A percentile compares a stretch with the other conserved stretches of the same genome.
Conservation (phyloP, 2,797 vertebrate species). For the Xenops minutus region DNA sequence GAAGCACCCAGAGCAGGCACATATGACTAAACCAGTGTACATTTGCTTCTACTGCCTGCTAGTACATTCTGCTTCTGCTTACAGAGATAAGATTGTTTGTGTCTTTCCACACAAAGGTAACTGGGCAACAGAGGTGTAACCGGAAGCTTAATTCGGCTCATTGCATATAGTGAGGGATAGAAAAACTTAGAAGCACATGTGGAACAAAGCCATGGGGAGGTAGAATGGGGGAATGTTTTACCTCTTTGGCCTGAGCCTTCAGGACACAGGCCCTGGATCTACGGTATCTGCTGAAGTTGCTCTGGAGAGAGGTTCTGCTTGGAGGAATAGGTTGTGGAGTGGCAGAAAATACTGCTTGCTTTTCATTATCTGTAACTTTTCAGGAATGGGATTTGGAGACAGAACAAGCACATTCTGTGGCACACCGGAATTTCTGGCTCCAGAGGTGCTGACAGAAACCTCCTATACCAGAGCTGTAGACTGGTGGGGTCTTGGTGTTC, state of each 20-base stretch:
- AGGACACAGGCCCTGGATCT: not conserved
- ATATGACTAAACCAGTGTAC: not conserved
- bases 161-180: not conserved
- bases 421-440: constrained; percentile 96
- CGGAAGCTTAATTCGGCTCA: not conserved
- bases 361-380: constrained; percentile 52
- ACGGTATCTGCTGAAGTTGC: not conserved
- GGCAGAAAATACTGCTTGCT: not conserved
- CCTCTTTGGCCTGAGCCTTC: not conserved
- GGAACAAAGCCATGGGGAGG: not conserved
- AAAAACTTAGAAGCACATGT: not conserved
- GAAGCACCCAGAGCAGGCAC: not conserved
- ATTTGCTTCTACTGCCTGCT: not conserved
- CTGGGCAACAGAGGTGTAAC: not conserved
- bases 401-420: constrained; percentile 98
- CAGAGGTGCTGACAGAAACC: constrained; percentile 96
- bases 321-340: not conserved
- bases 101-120: not conserved
- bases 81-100: not conserved
- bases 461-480: constrained; percentile 98
- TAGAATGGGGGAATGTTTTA: not conserved
- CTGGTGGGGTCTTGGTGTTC: constrained; percentile 99
- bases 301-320: not conserved
- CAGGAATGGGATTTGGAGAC: constrained; percentile 98
- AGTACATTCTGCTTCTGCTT: not conserved